A percentile compares a stretch with the other conserved stretches of the same genome.
Conservation (phyloP, 2,113 vertebrate species). For the Coracopsis vasa region DNA sequence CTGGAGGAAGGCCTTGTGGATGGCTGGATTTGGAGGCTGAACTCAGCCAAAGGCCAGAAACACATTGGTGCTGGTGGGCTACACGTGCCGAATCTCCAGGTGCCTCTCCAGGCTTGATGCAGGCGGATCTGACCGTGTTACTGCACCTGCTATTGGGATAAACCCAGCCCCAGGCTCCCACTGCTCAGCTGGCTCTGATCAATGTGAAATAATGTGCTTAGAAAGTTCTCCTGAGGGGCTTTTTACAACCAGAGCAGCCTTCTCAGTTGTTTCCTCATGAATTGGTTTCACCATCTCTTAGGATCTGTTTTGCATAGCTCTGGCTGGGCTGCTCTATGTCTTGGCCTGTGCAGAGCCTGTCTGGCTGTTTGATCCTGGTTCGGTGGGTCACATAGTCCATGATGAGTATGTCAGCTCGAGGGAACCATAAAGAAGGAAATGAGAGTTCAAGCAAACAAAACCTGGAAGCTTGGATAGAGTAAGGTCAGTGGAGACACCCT, state of each 20-base stretch:
- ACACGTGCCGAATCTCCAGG: background rate
- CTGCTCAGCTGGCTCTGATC: background rate
- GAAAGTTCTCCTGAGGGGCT: background rate
- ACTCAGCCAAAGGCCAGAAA: background rate
- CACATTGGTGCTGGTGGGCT: background rate
- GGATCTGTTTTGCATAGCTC: background rate
- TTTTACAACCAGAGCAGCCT: background rate
- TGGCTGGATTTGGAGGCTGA: background rate
- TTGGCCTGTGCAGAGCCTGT: background rate
- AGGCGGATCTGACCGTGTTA: accelerated
- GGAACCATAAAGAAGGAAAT: background rate
- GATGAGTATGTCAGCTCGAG: background rate
- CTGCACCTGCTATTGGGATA: background rate
- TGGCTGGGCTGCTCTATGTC: background rate
- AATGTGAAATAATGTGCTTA: background rate
- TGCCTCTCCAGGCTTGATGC: background rate
- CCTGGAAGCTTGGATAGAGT: constrained; percentile 11
- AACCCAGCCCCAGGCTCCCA: background rate
- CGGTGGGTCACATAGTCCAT: background rate
- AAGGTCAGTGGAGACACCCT: constrained; percentile 14
- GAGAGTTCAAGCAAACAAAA: constrained; percentile 30
- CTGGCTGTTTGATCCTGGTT: background rate
- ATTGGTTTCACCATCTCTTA: background rate
- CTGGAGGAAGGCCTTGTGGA: background rate
- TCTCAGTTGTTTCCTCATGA: background rate